phyloP scores from a whole-genome alignment of 1,140 invertebrate genomes.

The Aphis gossypii region DNA sequence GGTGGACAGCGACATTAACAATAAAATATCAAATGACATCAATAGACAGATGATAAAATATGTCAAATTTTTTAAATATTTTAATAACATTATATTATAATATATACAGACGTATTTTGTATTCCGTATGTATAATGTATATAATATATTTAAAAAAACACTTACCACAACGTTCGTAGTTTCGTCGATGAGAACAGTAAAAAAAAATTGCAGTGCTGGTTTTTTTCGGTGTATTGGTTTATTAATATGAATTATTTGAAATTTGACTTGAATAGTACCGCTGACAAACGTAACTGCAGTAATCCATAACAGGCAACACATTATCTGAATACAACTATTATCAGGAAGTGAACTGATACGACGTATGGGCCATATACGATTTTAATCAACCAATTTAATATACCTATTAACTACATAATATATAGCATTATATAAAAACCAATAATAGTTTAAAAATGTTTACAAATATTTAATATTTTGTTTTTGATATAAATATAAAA shows the following conservation, averaged over 20 bases:
- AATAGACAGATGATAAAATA: too few species aligned
- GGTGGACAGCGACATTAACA: too few species aligned
- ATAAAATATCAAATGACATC: too few species aligned
- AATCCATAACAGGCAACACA: neutral
- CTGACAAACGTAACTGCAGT: neutral
- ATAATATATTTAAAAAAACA: neutral
- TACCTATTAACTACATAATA: too few species aligned
- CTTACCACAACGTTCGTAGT: neutral
- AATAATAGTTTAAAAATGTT: too few species aligned
- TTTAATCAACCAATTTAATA: neutral
- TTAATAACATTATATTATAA: too few species aligned
- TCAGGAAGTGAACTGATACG: neutral
- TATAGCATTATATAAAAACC: too few species aligned
- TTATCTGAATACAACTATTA: neutral
- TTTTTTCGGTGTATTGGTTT: neutral
- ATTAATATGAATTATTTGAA: too few species aligned
- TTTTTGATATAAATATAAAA: neutral
- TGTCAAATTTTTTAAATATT: too few species aligned
- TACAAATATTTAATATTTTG: neutral
- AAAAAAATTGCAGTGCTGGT: neutral
- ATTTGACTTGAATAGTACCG: too few species aligned
- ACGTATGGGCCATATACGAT: neutral
- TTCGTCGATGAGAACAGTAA: too few species aligned
- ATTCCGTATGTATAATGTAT: neutral
- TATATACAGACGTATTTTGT: neutral